Base-by-base conservation (phyloP, 2,113 vertebrate genomes). In the Bambusicola thoracicus region DNA sequence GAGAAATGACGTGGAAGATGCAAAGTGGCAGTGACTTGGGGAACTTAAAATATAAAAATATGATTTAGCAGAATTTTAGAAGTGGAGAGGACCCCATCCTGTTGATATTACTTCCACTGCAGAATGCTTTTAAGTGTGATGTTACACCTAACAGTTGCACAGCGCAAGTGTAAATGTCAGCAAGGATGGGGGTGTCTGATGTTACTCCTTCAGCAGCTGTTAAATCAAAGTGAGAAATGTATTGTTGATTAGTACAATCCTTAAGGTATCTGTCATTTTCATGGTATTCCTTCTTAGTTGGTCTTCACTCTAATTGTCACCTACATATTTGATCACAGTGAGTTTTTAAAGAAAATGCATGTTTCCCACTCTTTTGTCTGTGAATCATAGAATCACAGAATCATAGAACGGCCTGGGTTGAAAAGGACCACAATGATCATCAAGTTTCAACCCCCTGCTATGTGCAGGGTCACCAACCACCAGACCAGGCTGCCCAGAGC, bases 11-110 rank as follows among this genome's bases (percentile, higher is more conserved):
- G 14, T 29, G n/a, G 65, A 40, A 86, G 25, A 81, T 36, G 34
- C 61, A 34, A 67, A 84, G 43, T 67, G 46, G 8, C 32, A 41
- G 32, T 78, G 81, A 49, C 63, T 74, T 74, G 32, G 4, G 19
- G 13, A 9, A 14, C 56, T 81, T 58, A 29, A 44, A 70, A 12
- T 74, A 13, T 11, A 49, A 44, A 6, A 91, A 73, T 85, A 68
- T 16, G 10, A 51, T 36, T 25, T 15, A 63, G 10, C 18, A 86
- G 62, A 69, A 80, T 89, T 74, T 90, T 53, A 63, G 65, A 55
- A 77, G 25, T 0, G 0, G 43, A 55, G 41, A 59, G 29, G 32
- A 36, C 13, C 13, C 17, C 4, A 13, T 77, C 25, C 22, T 70
- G 10, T 21, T 86, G 80, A 29, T 90, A 32, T 0, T 44, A 11